phyloP scores from a whole-genome alignment of 2,113 vertebrate species.

The Mungos mungo region DNA sequence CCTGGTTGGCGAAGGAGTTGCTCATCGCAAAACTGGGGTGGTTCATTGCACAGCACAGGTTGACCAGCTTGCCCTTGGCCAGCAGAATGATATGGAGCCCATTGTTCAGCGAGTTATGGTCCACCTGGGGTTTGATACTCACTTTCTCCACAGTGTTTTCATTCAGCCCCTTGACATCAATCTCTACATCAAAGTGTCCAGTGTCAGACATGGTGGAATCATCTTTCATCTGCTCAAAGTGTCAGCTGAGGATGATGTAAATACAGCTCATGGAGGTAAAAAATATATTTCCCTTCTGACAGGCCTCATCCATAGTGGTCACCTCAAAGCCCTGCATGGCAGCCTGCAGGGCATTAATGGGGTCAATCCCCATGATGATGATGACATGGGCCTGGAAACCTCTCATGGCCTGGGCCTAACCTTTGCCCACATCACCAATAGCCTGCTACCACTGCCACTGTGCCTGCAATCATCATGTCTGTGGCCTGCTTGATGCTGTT shows the following conservation, averaged over 20 bases:
- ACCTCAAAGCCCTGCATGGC: conserved; percentile 97
- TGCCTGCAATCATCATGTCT: conserved; percentile 98
- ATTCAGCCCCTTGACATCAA: conserved; percentile 95
- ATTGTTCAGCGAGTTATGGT: conserved; percentile 92
- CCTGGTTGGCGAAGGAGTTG: conserved; percentile 99
- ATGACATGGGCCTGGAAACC: conserved; percentile 96
- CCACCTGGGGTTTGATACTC: conserved; percentile 97
- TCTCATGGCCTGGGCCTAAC: conserved; percentile 95
- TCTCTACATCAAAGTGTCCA: conserved; percentile 97
- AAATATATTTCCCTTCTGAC: conserved; percentile 97
- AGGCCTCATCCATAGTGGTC: conserved; percentile 98
- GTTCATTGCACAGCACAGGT: conserved; percentile 97
- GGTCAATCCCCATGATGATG: conserved; percentile 97
- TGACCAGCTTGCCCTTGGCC: conserved; percentile 95
- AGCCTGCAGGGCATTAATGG: conserved; percentile 97
- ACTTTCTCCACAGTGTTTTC: conserved; percentile 91
- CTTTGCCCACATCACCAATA: conserved; percentile 97
- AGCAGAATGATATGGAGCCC: conserved; percentile 93
- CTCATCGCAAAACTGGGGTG: conserved; percentile 99
- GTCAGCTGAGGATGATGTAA: conserved; percentile 93
- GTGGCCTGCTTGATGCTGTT: conserved; percentile 97
- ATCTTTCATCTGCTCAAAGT: conserved; percentile 98
- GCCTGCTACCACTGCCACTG: conserved; percentile 95
- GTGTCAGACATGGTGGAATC: conserved; percentile 98
- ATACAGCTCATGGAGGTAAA: conserved; percentile 97